These are phyloP conservation scores for Dynastes grantii DNA, from an alignment of 2,888 invertebrate species.

Conservation along the genomic window DNA sequence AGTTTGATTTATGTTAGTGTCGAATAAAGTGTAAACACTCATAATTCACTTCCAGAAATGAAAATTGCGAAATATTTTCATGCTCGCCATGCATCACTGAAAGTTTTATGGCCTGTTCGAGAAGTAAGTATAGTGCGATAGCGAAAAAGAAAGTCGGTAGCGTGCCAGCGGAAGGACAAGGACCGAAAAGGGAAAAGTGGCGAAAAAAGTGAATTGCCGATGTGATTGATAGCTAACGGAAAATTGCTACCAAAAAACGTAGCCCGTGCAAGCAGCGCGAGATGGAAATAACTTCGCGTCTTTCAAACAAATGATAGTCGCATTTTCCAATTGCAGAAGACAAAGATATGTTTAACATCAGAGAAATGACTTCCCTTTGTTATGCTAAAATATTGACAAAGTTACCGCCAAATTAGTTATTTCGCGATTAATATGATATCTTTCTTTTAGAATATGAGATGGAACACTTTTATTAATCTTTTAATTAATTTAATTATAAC, in stretches of 20 bases:
- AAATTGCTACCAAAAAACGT: conserved; percentile 46
- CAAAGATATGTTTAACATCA: conserved; percentile 17
- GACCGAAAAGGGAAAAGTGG: conserved; percentile 20
- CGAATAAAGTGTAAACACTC: conserved; percentile 60
- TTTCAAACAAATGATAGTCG: conserved; percentile 48
- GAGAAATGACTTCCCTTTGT: conserved; percentile 12
- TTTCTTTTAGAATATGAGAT: too few species aligned
- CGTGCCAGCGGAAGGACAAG: conserved; percentile 14
- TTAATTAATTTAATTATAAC: too few species aligned
- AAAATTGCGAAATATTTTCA: conserved; percentile 57
- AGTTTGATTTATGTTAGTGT: conserved; percentile 58
- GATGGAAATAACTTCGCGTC: conserved; percentile 44
- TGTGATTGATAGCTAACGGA: conserved; percentile 51
- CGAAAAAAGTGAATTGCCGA: conserved; percentile 51
- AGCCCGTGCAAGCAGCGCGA: conserved; percentile 28
- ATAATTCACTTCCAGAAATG: conserved; percentile 59
- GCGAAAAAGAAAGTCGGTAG: conserved; percentile 6
- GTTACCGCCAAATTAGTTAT: too few species aligned
- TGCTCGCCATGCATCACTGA: conserved; percentile 48
- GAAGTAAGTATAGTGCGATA: conserved; percentile 41
- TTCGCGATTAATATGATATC: too few species aligned
- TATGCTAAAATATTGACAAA: neutral
- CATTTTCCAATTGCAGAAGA: conserved; percentile 43
- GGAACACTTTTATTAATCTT: too few species aligned
- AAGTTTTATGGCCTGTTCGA: conserved; percentile 51